Percentiles rank a stretch among this genome's conserved stretches.
phyloP scores from a whole-genome alignment of 1,140 invertebrate species.

The Dysdera silvatica region DNA sequence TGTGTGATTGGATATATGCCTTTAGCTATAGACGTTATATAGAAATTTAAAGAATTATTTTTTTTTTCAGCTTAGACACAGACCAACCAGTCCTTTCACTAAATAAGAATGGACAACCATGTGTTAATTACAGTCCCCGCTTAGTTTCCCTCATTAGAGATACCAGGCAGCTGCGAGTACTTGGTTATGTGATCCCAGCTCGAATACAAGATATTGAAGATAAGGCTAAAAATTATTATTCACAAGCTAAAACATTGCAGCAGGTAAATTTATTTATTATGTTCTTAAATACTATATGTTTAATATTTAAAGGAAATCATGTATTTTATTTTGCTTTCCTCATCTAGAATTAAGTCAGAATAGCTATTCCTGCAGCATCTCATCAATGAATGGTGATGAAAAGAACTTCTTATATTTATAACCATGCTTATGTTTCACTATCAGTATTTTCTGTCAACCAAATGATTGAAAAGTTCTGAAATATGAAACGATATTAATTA shows the following conservation, averaged over 20 bases:
- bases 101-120: slow-evolving; percentile 60
- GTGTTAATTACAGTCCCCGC: slow-evolving; percentile 76
- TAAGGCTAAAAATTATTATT: slow-evolving; percentile 65
- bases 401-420: too few relatives aligned
- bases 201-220: slow-evolving; percentile 59
- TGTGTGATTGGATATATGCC: slow-evolving; percentile 12
- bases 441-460: too few relatives aligned
- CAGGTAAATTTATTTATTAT: slow-evolving; percentile 52
- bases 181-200: slow-evolving; percentile 69
- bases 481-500: too few relatives aligned
- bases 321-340: background rate
- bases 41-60: slow-evolving; percentile 28
- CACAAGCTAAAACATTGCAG: slow-evolving; percentile 72
- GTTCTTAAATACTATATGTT: background rate
- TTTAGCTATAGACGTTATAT: slow-evolving; percentile 31
- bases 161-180: slow-evolving; percentile 66
- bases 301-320: background rate
- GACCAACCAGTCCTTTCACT: slow-evolving; percentile 68
- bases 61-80: slow-evolving; percentile 54
- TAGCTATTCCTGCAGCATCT: too few relatives aligned
- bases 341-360: too few relatives aligned
- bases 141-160: slow-evolving; percentile 71
- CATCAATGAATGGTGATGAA: too few relatives aligned
- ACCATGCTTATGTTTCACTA: too few relatives aligned
- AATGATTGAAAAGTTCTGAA: too few relatives aligned